A percentile compares a stretch with the other conserved stretches of the same genome.
Evolutionary conservation across 1,140 invertebrate genomes (phyloP).

Genomic region (Drosophila mojavensis): DNA sequence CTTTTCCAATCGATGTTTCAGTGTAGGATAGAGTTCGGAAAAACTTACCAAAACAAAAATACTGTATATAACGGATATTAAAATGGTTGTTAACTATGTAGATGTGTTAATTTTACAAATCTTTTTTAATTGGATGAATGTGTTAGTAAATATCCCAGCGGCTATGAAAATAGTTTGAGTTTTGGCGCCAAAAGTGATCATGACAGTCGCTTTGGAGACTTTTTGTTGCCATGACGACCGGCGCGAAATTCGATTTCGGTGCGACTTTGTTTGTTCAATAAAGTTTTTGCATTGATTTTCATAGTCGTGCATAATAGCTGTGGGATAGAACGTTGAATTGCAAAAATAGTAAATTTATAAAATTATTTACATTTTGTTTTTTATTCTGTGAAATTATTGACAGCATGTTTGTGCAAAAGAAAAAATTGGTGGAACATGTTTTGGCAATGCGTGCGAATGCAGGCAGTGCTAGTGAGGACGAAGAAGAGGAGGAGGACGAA

Average conservation of each 20-base stretch:
- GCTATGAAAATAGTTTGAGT: slow-evolving; percentile 2
- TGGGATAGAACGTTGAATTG: slow-evolving; percentile 15
- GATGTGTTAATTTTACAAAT: neutral
- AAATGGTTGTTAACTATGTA: neutral
- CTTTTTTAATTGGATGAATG: neutral
- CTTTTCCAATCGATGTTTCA: neutral
- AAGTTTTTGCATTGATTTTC: slow-evolving; percentile 27
- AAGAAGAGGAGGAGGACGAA: slow-evolving; percentile 79
- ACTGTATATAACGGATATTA: neutral
- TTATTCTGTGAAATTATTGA: slow-evolving; percentile 19
- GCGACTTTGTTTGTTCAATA: slow-evolving; percentile 42
- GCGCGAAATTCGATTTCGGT: slow-evolving; percentile 5
- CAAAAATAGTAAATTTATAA: slow-evolving; percentile 62
- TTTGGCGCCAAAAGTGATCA: slow-evolving; percentile 8
- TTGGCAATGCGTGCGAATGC: slow-evolving; percentile 66
- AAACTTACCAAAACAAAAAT: neutral
- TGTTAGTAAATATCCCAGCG: neutral
- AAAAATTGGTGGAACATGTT: slow-evolving; percentile 80
- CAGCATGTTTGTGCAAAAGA: slow-evolving; percentile 78
- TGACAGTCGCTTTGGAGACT: neutral
- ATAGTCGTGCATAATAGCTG: slow-evolving; percentile 13
- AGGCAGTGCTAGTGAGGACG: slow-evolving; percentile 56
- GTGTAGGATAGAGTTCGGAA: neutral
- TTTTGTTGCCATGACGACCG: slow-evolving; percentile 16
- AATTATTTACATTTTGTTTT: slow-evolving; percentile 47